Conservation (phyloP, 2,797 vertebrate genomes). For the Menidia menidia region DNA sequence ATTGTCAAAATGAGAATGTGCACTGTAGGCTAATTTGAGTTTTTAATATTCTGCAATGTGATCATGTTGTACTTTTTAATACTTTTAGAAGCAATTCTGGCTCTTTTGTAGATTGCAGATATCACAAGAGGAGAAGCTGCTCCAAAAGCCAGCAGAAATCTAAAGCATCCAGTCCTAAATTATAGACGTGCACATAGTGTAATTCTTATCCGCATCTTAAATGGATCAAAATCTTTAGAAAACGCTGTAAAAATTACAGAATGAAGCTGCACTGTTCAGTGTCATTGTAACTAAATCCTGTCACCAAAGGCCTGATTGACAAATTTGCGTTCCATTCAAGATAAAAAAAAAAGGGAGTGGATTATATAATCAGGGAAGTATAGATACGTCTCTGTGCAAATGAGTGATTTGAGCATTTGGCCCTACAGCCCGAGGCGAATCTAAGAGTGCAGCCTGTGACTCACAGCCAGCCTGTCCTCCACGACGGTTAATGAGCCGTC, state of each 20-base stretch:
- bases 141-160: too few species aligned
- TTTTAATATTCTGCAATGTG: too few species aligned
- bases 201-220: too few species aligned
- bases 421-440: conserved; percentile 27
- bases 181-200: background rate
- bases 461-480: conserved; percentile 54
- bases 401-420: conserved; percentile 14
- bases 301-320: background rate
- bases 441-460: conserved; percentile 63
- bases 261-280: too few species aligned
- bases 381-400: conserved; percentile 13
- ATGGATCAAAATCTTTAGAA: too few species aligned
- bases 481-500: conserved; percentile 79
- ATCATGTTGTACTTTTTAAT: too few species aligned
- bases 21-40: too few species aligned
- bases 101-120: too few species aligned
- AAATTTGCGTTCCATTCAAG: conserved; percentile 11
- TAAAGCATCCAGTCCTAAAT: background rate
- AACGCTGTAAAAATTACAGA: too few species aligned
- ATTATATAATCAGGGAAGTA: conserved; percentile 11
- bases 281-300: background rate
- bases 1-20: too few species aligned
- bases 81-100: too few species aligned
- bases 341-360: background rate
- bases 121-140: too few species aligned